A percentile compares a stretch with the other conserved stretches of the same genome.
Evolutionary conservation across 2,113 vertebrate species (phyloP).

Genomic region (Cephalopterus ornatus): DNA sequence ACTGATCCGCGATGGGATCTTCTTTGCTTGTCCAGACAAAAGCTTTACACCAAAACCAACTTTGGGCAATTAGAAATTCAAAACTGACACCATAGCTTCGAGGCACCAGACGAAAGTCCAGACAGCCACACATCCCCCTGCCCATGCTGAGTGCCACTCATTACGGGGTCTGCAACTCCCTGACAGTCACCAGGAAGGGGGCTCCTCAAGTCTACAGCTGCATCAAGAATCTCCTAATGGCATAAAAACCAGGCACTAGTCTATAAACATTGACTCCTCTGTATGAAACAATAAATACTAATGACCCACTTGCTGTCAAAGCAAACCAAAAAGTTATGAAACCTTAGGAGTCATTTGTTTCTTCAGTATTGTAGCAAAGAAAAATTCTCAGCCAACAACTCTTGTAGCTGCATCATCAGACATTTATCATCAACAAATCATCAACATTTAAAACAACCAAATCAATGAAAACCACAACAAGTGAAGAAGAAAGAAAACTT

Average conservation of each 20-base stretch:
- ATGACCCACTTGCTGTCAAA: slow-evolving; percentile 24
- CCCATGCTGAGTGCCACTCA: fast-evolving
- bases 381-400: slow-evolving; percentile 43
- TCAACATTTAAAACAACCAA: slow-evolving; percentile 40
- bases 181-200: background rate
- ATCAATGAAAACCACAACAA: slow-evolving; percentile 40
- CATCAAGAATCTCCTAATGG: background rate
- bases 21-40: background rate
- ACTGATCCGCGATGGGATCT: background rate
- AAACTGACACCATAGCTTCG: background rate
- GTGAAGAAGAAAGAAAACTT: slow-evolving; percentile 19
- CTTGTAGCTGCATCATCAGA: slow-evolving; percentile 30
- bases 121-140: background rate
- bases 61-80: background rate
- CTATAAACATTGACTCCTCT: background rate
- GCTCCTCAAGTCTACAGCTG: background rate
- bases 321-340: slow-evolving; percentile 36
- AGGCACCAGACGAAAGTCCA: background rate
- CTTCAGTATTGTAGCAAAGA: slow-evolving; percentile 22
- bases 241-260: background rate
- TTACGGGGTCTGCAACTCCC: background rate
- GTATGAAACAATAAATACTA: slow-evolving; percentile 30
- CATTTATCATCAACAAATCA: slow-evolving; percentile 63
- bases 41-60: background rate
- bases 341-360: slow-evolving; percentile 64